A percentile compares a stretch with the other conserved stretches of the same genome.
phyloP scores from a whole-genome alignment of 2,888 invertebrate species.

The Neoitamus cyanurus region DNA sequence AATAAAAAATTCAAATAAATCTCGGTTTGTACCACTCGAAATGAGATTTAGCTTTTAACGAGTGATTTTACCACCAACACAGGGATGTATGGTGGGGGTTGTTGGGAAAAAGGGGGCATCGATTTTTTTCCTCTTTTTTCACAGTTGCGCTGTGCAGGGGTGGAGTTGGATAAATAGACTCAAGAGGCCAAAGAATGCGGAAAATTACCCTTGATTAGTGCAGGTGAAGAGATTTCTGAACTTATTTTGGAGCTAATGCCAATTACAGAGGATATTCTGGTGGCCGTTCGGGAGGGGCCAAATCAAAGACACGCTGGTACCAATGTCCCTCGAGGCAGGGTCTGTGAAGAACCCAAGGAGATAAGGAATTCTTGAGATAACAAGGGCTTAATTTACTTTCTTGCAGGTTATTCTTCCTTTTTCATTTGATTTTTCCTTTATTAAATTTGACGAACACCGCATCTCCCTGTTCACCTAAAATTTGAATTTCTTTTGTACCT shows the following conservation, averaged over 20 bases:
- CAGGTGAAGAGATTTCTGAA: background rate
- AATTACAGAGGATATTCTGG: background rate
- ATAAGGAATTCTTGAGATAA: background rate
- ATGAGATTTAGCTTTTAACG: background rate
- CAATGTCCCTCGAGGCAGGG: background rate
- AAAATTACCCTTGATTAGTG: background rate
- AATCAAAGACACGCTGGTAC: background rate
- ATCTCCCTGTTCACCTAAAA: background rate
- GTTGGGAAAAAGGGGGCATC: background rate
- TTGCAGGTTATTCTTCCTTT: background rate
- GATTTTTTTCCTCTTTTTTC: background rate
- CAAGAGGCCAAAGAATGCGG: background rate
- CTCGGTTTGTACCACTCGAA: background rate
- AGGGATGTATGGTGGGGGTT: background rate
- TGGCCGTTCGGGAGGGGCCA: background rate
- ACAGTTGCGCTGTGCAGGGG: background rate
- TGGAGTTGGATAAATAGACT: background rate
- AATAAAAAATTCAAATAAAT: slow-evolving; percentile 11
- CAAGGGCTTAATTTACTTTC: background rate
- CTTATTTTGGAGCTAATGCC: background rate
- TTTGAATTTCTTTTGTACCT: background rate
- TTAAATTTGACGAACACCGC: background rate
- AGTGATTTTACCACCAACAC: background rate
- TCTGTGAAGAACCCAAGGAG: no score
- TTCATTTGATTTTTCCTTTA: background rate